phyloP scores from a whole-genome alignment of 2,113 vertebrate genomes.

The Hylia prasina region DNA sequence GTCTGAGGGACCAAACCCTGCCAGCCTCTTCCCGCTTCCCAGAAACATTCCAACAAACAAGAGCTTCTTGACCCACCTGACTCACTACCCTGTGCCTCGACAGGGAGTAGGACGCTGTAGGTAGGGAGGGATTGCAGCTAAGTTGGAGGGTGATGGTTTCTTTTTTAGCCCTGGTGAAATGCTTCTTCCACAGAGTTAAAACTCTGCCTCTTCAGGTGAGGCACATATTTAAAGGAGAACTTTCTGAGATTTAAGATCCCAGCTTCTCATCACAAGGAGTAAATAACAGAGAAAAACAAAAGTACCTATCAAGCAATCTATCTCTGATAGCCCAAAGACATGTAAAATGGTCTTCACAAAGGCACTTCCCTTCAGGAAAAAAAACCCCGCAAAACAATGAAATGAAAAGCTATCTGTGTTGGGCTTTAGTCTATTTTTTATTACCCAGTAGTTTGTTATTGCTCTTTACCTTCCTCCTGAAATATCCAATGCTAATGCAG shows the following conservation, averaged over 20 bases:
- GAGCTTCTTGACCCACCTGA: not conserved
- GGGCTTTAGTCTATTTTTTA: not conserved
- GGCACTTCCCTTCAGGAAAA: not conserved
- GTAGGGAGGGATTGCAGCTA: not conserved
- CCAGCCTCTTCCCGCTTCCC: not conserved
- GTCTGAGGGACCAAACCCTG: not conserved
- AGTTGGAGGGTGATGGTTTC: not conserved
- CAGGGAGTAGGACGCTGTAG: not conserved
- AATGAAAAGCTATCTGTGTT: not conserved
- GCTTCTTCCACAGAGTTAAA: not conserved
- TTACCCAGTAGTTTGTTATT: not conserved
- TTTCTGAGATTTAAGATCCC: not conserved
- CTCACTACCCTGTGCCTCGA: not conserved
- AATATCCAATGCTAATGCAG: not conserved
- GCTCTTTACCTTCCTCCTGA: not conserved
- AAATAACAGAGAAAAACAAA: not conserved
- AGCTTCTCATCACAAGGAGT: not conserved
- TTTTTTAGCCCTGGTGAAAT: fast-evolving
- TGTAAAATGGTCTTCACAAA: not conserved
- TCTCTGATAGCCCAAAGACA: not conserved
- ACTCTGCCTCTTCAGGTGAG: not conserved
- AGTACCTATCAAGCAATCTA: fast-evolving
- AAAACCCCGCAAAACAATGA: not conserved
- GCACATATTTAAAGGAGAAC: not conserved
- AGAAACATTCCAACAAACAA: not conserved